These are phyloP conservation scores for Saguinus imperator DNA, from an alignment of 2,113 vertebrate genomes.

Conservation along the genomic window DNA sequence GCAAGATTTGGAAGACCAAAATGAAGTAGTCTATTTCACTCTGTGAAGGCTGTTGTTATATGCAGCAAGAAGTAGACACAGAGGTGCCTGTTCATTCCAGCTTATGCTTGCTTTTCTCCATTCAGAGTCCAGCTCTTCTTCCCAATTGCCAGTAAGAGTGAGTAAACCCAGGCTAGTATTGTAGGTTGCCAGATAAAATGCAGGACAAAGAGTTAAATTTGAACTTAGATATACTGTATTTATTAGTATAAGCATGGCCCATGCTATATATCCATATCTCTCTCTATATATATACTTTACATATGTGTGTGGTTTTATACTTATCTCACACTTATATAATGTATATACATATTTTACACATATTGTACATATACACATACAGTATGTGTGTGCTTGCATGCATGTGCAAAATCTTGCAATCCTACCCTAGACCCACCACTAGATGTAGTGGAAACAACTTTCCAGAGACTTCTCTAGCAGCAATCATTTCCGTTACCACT, in stretches of 20 bases:
- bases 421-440: neutral
- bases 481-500: neutral
- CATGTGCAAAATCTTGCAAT: neutral
- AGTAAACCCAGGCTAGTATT: neutral
- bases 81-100: neutral
- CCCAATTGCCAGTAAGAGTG: neutral
- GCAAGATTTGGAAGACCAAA: conserved; percentile 13
- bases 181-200: neutral
- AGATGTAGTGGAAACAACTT: neutral
- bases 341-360: neutral
- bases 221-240: neutral
- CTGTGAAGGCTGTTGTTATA: neutral
- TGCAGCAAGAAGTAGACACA: neutral
- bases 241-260: neutral
- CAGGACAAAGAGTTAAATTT: neutral
- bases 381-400: neutral
- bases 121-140: neutral
- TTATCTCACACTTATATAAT: neutral
- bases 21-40: neutral
- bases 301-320: neutral
- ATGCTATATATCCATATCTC: neutral
- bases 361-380: neutral
- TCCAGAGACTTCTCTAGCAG: neutral
- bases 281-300: neutral
- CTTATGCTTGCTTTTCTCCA: neutral